Evolutionary conservation across 64 coral and sea anemone species (phyloP).

Genomic region (Stichodactyla helianthus): DNA sequence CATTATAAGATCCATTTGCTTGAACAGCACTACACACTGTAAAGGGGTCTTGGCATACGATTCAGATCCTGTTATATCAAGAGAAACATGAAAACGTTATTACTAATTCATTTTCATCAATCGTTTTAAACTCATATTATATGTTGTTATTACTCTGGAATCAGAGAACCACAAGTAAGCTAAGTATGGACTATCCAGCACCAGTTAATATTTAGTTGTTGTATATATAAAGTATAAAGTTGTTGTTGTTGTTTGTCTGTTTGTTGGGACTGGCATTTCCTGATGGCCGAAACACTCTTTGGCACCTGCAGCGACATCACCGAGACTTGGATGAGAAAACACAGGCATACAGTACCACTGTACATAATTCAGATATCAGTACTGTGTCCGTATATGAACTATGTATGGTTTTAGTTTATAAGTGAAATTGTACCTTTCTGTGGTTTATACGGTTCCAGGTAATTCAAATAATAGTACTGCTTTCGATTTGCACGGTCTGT

Average conservation of each 20-base stretch:
- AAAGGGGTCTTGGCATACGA: conserved; percentile 63
- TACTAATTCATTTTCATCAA: not conserved
- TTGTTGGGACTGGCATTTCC: too few relatives aligned
- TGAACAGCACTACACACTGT: conserved; percentile 72
- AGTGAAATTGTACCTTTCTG: conserved; percentile 18
- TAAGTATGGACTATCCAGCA: not conserved
- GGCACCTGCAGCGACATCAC: too few relatives aligned
- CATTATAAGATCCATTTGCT: conserved; percentile 96
- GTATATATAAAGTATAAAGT: too few relatives aligned
- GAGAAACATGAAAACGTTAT: not conserved
- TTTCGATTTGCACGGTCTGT: conserved; percentile 82
- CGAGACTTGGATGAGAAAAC: too few relatives aligned
- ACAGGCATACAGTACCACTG: too few relatives aligned
- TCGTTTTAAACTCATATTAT: not conserved
- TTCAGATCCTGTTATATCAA: not conserved
- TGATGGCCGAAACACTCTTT: too few relatives aligned
- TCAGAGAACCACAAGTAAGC: not conserved
- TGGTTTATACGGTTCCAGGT: conserved; percentile 60
- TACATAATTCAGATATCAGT: too few relatives aligned
- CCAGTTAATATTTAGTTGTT: too few relatives aligned
- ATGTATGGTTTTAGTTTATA: too few relatives aligned
- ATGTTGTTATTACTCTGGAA: not conserved
- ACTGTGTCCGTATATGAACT: too few relatives aligned
- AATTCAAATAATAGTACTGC: conserved; percentile 95
- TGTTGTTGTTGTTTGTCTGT: too few relatives aligned